A percentile compares a stretch with the other conserved stretches of the same genome.
Conservation (phyloP, 2,113 vertebrate species). For the Mesitornis unicolor region DNA sequence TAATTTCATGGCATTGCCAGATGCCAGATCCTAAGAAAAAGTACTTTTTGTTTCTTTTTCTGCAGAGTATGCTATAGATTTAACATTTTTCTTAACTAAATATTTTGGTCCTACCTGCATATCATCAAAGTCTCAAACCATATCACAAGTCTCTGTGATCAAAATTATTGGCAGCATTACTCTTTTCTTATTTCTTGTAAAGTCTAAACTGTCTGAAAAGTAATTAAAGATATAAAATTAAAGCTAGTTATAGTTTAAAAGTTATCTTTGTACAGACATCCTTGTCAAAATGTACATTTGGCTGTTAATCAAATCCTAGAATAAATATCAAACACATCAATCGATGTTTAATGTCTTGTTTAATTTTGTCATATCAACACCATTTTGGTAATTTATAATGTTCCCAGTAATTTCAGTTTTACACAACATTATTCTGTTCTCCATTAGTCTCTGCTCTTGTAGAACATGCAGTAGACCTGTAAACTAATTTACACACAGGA, state of each 20-base stretch:
- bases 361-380: not conserved
- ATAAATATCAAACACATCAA: not conserved
- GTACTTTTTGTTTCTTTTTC: not conserved
- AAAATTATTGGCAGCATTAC: not conserved
- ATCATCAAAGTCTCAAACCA: too few species aligned
- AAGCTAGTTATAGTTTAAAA: not conserved
- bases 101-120: not conserved
- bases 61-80: not conserved
- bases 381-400: not conserved
- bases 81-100: not conserved
- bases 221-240: not conserved
- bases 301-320: not conserved
- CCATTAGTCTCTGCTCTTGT: not conserved
- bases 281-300: not conserved
- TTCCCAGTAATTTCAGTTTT: conserved; percentile 1
- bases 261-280: not conserved
- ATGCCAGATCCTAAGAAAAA: not conserved
- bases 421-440: not conserved
- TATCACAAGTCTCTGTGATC: not conserved
- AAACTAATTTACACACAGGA: not conserved
- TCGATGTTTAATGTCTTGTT: not conserved
- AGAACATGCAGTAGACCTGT: not conserved
- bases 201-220: not conserved
- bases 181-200: not conserved
- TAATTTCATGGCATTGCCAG: not conserved